Evolutionary conservation across 2,113 vertebrate species (phyloP).

Genomic region (Todiramphus chloris): DNA sequence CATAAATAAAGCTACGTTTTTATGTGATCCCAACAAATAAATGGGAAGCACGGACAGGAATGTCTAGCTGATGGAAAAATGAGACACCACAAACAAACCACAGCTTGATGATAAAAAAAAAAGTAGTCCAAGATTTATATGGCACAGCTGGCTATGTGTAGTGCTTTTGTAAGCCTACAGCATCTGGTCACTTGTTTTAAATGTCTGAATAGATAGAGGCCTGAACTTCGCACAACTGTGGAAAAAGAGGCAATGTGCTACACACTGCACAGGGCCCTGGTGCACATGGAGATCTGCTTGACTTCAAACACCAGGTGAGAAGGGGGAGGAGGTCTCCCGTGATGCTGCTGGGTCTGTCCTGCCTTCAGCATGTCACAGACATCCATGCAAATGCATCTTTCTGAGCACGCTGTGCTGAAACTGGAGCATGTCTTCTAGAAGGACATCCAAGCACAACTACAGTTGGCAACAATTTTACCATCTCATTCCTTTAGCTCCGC

Average conservation of each 20-base stretch:
- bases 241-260: conserved; percentile 27
- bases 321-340: neutral
- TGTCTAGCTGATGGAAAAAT: conserved; percentile 72
- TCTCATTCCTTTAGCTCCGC: neutral
- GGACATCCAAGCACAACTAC: neutral
- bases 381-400: rapidly evolving
- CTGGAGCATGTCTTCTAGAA: neutral
- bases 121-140: conserved; percentile 66
- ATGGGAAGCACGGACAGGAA: conserved; percentile 70
- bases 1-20: conserved; percentile 67
- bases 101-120: conserved; percentile 73
- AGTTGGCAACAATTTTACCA: neutral
- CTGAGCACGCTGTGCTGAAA: neutral
- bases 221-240: conserved; percentile 37
- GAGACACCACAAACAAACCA: conserved; percentile 75
- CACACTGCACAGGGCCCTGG: neutral
- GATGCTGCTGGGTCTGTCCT: neutral
- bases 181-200: conserved; percentile 72
- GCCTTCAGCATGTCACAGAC: neutral
- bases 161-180: conserved; percentile 56
- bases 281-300: neutral
- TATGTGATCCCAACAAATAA: conserved; percentile 76
- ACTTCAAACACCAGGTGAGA: neutral
- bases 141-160: conserved; percentile 70
- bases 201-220: conserved; percentile 56